These are phyloP conservation scores for Protobothrops mucrosquamatus DNA, from an alignment of 2,113 vertebrate species.

Conservation along the genomic window DNA sequence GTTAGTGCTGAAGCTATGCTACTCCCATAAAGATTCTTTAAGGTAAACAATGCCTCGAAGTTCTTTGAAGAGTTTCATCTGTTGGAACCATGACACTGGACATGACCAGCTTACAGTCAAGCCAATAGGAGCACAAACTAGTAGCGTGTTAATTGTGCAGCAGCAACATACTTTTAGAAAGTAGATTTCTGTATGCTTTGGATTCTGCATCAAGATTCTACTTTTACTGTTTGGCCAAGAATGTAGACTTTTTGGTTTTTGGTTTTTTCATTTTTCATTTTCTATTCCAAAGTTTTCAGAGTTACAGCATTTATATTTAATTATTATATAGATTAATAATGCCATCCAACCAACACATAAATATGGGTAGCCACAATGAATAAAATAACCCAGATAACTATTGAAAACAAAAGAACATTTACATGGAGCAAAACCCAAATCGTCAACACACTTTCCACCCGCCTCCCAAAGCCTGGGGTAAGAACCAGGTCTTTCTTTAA, in stretches of 20 bases:
- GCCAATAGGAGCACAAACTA: neutral
- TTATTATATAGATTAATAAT: neutral
- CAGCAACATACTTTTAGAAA: neutral
- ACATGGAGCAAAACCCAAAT: neutral
- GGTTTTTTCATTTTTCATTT: neutral
- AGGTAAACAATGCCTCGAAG: no score
- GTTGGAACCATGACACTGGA: no score
- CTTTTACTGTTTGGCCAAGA: neutral
- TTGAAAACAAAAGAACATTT: neutral
- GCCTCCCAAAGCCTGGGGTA: neutral
- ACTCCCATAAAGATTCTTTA: no score
- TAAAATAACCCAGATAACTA: neutral
- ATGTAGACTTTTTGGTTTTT: neutral
- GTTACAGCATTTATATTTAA: neutral
- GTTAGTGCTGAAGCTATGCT: no score
- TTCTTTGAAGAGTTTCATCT: no score
- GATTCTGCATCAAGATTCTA: neutral
- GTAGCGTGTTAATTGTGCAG: neutral
- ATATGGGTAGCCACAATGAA: neutral
- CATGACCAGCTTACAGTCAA: neutral
- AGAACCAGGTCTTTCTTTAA: neutral
- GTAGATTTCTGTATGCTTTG: neutral
- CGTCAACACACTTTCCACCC: neutral
- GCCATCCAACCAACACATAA: neutral
- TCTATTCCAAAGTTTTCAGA: neutral